phyloP scores from a whole-genome alignment of 2,888 invertebrate species.

The Pilophorus perplexus region DNA sequence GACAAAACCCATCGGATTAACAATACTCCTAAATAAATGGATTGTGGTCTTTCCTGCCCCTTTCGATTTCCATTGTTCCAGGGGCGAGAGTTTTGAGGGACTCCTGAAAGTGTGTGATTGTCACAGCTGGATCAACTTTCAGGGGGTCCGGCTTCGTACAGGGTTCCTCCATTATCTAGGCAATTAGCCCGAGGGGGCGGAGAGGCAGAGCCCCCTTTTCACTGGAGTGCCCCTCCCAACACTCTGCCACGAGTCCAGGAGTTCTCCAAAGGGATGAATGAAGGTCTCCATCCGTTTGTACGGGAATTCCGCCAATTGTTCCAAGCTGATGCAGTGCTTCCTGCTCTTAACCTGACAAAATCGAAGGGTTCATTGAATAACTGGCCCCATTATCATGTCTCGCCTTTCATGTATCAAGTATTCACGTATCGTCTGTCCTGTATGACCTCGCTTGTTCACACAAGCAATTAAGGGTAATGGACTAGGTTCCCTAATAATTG shows the following conservation, averaged over 20 bases:
- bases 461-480: no score
- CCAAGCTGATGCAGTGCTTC: no score
- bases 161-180: constrained; percentile 36
- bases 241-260: constrained; percentile 7
- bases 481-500: no score
- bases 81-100: constrained; percentile 1
- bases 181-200: constrained; percentile 29
- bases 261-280: not conserved
- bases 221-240: not conserved
- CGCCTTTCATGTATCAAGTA: no score
- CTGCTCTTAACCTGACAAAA: no score
- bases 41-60: not conserved
- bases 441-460: no score
- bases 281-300: not conserved
- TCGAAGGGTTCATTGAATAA: no score
- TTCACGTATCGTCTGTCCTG: no score
- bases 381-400: no score
- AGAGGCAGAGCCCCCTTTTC: constrained; percentile 7
- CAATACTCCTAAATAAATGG: not conserved
- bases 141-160: constrained; percentile 8
- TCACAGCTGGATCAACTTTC: constrained; percentile 39
- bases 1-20: not conserved
- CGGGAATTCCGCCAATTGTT: no score
- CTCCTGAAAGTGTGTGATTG: constrained; percentile 30
- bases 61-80: constrained; percentile 19